Evolutionary conservation across 2,888 invertebrate species (phyloP), one percentile per base, ranked within the genome.

Genomic region (Tryphoninae sp.): DNA sequence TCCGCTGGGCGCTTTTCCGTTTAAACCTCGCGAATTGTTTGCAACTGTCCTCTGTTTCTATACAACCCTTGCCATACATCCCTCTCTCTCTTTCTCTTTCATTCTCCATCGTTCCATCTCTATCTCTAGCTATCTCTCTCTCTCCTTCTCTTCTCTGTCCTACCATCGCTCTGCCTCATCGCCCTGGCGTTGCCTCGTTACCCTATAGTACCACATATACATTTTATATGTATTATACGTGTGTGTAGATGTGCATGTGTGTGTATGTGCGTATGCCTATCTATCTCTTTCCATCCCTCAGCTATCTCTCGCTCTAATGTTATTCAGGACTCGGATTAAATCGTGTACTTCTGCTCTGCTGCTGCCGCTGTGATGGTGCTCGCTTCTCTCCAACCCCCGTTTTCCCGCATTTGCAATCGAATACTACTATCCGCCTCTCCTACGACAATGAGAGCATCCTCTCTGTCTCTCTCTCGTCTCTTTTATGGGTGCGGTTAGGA

Each of bases 271-370:
- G 26, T 55, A 45, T 53, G 51, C 67, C 58, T 61, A 77, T 71
- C 82, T 49, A 53, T 26, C 78, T 78, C 74, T 71, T 64, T 81
- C 51, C 68, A 59, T 78, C 76, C 69, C 78, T 75, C 82, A 59
- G 65, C 19, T 45, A n/a, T 72, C 76, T 85, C 84, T 86, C 83
- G 65, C 86, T 89, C 86, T 87, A 87, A 89, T 88, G 87, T 87
- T 88, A 89, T 89, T 88, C 88, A 86, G 86, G 86, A 86, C 81
- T 87, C 84, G 87, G 88, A 89, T 89, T 89, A 88, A 89, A 89
- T 84, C 88, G 78, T 88, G 88, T 88, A 87, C 87, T 84, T 84
- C 84, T 79, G 84, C 75, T 82, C 76, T 83, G 83, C 85, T 59
- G 22, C 58, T 59, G 23, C 53, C 19, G 16, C 58, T 55, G 65